Evolutionary conservation across 2,113 vertebrate species (phyloP).

Genomic region (Nasalis larvatus): DNA sequence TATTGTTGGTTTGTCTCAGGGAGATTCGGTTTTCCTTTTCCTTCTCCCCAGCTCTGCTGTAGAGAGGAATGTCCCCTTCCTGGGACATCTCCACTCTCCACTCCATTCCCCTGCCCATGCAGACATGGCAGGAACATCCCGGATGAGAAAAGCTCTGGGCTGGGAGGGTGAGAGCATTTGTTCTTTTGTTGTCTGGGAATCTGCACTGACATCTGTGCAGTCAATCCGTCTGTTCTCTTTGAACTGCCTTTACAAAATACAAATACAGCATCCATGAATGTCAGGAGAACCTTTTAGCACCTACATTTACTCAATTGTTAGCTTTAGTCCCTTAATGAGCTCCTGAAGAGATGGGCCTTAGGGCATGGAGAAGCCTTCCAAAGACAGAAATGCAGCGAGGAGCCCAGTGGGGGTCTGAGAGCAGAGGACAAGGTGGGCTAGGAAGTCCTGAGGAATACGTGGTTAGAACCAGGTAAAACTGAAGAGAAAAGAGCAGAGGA

Average conservation of each 20-base stretch:
- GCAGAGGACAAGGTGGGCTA: neutral
- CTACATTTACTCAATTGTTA: neutral
- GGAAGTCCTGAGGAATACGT: no score
- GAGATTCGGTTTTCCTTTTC: neutral
- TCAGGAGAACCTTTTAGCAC: neutral
- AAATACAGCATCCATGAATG: accelerated
- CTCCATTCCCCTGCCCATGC: accelerated
- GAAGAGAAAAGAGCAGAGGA: neutral
- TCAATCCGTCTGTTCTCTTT: neutral
- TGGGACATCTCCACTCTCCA: no score
- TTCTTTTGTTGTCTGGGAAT: accelerated
- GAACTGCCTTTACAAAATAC: neutral
- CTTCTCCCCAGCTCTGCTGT: neutral
- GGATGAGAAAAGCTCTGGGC: neutral
- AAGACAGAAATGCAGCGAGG: neutral
- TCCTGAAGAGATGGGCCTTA: neutral
- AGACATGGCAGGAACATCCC: accelerated
- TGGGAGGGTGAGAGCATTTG: neutral
- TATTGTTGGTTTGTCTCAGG: neutral
- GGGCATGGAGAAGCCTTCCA: neutral
- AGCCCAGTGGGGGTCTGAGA: neutral
- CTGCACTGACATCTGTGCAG: neutral
- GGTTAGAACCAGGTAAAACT: neutral
- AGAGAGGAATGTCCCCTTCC: neutral
- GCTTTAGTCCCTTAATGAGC: neutral